Percentiles rank a stretch among this genome's conserved stretches.
These are phyloP conservation scores for Oreochromis niloticus DNA, from an alignment of 2,113 vertebrate genomes.

Conservation along the genomic window DNA sequence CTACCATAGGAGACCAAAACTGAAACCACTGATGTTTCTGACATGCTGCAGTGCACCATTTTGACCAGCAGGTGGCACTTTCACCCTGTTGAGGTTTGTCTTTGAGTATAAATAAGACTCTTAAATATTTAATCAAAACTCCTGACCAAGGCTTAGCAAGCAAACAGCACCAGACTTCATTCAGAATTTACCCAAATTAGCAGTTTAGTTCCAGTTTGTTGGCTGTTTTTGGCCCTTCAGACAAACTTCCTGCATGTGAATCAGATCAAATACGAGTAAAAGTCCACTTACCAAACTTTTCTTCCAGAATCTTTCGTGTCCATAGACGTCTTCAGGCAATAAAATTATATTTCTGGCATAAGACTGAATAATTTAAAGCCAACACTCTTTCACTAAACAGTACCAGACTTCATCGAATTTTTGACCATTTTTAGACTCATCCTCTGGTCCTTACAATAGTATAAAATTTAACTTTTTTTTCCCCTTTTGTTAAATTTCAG, in stretches of 20 bases:
- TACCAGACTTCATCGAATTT: not conserved
- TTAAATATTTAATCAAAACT: not conserved
- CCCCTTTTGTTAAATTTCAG: not conserved
- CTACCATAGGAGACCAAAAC: not conserved
- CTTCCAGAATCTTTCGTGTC: not conserved
- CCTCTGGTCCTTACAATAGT: not conserved
- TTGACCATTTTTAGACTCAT: not conserved
- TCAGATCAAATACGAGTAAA: not conserved
- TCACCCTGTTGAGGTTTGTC: not conserved
- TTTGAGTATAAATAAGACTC: not conserved
- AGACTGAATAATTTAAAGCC: not conserved
- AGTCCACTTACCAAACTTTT: not conserved
- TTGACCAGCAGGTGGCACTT: not conserved
- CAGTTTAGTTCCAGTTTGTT: not conserved
- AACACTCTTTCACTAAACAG: not conserved
- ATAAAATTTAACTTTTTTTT: rapidly evolving
- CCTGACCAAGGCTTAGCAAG: not conserved
- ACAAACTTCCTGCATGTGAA: not conserved
- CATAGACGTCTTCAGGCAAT: not conserved
- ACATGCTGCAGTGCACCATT: not conserved
- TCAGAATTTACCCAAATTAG: not conserved
- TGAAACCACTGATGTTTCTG: not conserved
- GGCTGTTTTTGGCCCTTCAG: not conserved
- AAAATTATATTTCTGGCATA: not conserved
- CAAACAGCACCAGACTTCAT: not conserved